Conservation (phyloP, 2,888 invertebrate genomes). For the Onchidella celtica region DNA sequence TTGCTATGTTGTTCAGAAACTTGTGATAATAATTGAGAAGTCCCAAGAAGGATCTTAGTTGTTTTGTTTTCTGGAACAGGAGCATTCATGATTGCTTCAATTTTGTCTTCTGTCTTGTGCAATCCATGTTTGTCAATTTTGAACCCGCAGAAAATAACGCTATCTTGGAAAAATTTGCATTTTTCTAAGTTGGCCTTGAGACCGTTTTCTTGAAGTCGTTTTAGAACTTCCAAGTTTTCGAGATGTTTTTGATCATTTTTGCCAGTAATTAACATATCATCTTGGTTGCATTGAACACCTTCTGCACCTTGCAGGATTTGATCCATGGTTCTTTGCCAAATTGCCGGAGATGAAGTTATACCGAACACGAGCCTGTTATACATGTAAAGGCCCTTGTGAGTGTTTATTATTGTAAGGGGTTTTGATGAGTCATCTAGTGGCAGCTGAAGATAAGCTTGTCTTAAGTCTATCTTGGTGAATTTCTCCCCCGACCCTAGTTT, state of each 20-base stretch:
- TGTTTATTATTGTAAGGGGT: conserved; percentile 57
- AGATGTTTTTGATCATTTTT: conserved; percentile 50
- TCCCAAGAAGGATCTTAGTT: conserved; percentile 51
- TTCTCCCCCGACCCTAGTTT: conserved; percentile 36
- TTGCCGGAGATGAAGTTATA: conserved; percentile 51
- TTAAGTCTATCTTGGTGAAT: conserved; percentile 58
- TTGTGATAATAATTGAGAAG: conserved; percentile 52
- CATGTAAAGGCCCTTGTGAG: conserved; percentile 53
- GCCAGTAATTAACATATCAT: no score
- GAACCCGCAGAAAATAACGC: conserved; percentile 37
- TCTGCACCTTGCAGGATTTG: conserved; percentile 51
- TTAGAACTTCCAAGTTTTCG: not conserved
- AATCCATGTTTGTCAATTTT: conserved; percentile 43
- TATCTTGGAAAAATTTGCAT: conserved; percentile 1
- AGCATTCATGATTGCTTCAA: conserved; percentile 60
- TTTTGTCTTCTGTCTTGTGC: conserved; percentile 56
- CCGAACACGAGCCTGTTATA: conserved; percentile 57
- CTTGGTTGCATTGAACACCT: conserved; percentile 51
- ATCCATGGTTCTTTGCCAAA: conserved; percentile 61
- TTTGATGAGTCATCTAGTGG: conserved; percentile 55
- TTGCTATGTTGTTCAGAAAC: not conserved
- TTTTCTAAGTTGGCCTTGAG: not conserved
- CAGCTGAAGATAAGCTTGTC: conserved; percentile 57
- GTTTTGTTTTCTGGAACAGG: conserved; percentile 61
- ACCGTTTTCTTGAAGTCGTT: not conserved